These are phyloP conservation scores for Atopsyche davidsoni DNA, from an alignment of 1,140 invertebrate species.

Conservation along the genomic window DNA sequence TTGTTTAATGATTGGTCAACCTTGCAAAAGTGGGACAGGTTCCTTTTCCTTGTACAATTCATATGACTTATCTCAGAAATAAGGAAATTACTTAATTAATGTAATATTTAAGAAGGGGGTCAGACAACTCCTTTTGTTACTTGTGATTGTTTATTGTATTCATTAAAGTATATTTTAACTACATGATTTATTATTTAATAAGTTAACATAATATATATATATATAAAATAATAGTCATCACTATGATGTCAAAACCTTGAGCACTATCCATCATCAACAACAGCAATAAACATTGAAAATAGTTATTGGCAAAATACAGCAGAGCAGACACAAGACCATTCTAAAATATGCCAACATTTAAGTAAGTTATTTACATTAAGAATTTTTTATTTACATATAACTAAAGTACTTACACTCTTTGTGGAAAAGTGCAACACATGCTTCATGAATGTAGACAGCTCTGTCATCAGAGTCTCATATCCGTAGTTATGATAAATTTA, in stretches of 20 bases:
- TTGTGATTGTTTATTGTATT: no score
- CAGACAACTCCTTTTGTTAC: no score
- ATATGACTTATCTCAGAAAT: conserved; percentile 8
- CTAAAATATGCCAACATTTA: conserved; percentile 41
- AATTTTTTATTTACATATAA: no score
- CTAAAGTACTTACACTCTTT: no score
- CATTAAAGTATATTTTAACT: no score
- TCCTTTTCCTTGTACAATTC: conserved; percentile 51
- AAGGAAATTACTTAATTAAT: neutral
- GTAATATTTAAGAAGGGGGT: no score
- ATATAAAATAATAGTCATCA: no score
- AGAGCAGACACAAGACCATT: conserved; percentile 73
- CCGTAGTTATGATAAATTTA: conserved; percentile 82
- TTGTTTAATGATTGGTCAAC: conserved; percentile 80
- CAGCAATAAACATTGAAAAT: conserved; percentile 73
- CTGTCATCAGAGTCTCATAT: conserved; percentile 88
- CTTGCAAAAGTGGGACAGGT: conserved; percentile 80
- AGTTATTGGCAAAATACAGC: conserved; percentile 80
- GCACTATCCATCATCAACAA: conserved; percentile 77
- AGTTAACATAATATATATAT: no score
- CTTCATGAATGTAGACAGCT: conserved; percentile 92
- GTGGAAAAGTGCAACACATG: no score
- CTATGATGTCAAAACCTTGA: no score
- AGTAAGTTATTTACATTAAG: no score
- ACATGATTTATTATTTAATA: no score